phyloP scores from a whole-genome alignment of 2,797 vertebrate species.

The Anniella stebbinsi region DNA sequence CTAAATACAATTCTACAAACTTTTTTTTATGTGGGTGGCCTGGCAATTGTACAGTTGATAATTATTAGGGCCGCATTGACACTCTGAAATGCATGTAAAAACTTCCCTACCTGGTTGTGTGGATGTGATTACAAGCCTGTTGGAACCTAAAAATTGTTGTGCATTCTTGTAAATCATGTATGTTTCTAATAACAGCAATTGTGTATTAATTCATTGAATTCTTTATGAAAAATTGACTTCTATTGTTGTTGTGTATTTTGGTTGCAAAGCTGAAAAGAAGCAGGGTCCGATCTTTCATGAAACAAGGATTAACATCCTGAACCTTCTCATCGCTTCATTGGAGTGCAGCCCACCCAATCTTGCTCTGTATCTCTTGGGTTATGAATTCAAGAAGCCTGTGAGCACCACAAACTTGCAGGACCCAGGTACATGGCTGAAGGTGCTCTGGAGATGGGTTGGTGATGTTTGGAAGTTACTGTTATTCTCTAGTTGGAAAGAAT shows the following conservation, averaged over 20 bases:
- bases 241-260: background rate
- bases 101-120: background rate
- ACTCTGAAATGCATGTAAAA: background rate
- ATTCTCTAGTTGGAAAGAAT: background rate
- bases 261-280: conserved; percentile 79
- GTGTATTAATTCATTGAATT: conserved; percentile 19
- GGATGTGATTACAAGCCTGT: background rate
- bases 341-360: conserved; percentile 93
- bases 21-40: background rate
- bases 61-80: background rate
- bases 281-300: conserved; percentile 88
- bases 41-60: background rate
- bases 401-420: conserved; percentile 96
- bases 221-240: background rate
- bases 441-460: background rate
- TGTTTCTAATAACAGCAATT: conserved; percentile 22
- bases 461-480: background rate
- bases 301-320: conserved; percentile 96
- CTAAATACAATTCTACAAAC: background rate
- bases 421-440: conserved; percentile 82
- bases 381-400: conserved; percentile 95
- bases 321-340: conserved; percentile 95
- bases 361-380: conserved; percentile 94
- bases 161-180: background rate
- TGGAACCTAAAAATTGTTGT: background rate